Evolutionary conservation across 2,888 invertebrate genomes (phyloP), one percentile per base, ranked within the genome.

Genomic region (Acleris holmiana): DNA sequence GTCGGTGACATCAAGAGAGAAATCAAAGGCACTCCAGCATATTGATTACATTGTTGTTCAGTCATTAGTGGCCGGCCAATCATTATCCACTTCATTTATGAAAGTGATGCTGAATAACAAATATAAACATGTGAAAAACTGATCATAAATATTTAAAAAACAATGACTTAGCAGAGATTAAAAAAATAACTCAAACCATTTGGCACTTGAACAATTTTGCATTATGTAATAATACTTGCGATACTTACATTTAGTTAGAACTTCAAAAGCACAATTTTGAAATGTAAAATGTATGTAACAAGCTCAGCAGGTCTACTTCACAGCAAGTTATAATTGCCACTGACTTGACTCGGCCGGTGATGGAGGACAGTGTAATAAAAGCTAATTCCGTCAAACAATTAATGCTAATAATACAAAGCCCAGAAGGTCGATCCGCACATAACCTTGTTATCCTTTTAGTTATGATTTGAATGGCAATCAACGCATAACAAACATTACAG

Each of bases 311-410:
- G 21, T 55, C 44, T 10, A 21, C 55, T 21, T 21, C 7, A 10
- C n/a, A 1, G 8, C 5, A 40, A 21, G 44, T 5, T 18, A 21
- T 10, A 44, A 23, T 55, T 44, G 21, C 44, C 1, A 55, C 41
- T 55, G 54, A 55, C 44, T 44, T 23, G 1, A 23, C 47, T 17
- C n/a, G 13, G 54, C 5, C 0, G 6, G 61, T 35, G 29, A 46
- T 10, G 58, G 54, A 48, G 64, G 58, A 41, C 57, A 48, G 4
- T 41, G 44, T 48, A 64, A 58, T 64, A 58, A 59, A 61, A 40
- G 40, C 25, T 57, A 21, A 44, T 55, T 55, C 19, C 40, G 46
- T 29, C 44, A 29, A 29, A 51, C 47, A 47, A 53, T 64, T 47
- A 51, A 23, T 17, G 19, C 8, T 21, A 53, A 48, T 47, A 47